Percentiles rank a stretch among this genome's conserved stretches.
These are phyloP conservation scores for Capromys pilorides DNA, from an alignment of 2,797 vertebrate species.

Conservation along the genomic window DNA sequence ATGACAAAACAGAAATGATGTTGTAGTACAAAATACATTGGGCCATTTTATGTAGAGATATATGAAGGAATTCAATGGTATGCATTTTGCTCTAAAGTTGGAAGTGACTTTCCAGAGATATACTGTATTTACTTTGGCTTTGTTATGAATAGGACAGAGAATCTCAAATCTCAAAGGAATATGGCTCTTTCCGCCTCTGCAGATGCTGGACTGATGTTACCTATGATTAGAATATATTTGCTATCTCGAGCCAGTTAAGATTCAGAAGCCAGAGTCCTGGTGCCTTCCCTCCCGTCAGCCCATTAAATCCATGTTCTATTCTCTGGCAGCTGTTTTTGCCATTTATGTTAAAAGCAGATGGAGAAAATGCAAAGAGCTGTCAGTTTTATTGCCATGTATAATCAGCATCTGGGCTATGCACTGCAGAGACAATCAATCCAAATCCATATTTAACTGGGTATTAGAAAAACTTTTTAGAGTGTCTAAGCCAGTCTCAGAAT, in stretches of 20 bases:
- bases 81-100: conserved; percentile 66
- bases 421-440: conserved; percentile 77
- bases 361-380: conserved; percentile 82
- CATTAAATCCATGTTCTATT: conserved; percentile 78
- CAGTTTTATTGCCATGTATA: conserved; percentile 85
- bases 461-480: conserved; percentile 74
- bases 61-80: conserved; percentile 68
- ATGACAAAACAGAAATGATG: conserved; percentile 63
- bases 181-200: conserved; percentile 63
- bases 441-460: conserved; percentile 73
- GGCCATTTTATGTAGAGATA: conserved; percentile 60
- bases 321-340: conserved; percentile 85
- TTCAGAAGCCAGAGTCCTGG: conserved; percentile 74
- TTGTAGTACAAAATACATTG: conserved; percentile 53
- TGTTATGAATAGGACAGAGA: conserved; percentile 66
- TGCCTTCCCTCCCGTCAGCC: neutral
- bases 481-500: conserved; percentile 69
- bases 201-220: conserved; percentile 62
- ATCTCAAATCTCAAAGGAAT: conserved; percentile 62
- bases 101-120: conserved; percentile 55
- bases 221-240: conserved; percentile 64
- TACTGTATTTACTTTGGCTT: conserved; percentile 62
- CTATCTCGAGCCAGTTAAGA: conserved; percentile 64
- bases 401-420: conserved; percentile 84
- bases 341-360: conserved; percentile 86